Conservation (phyloP, 2,888 invertebrate species). For the Hyalella azteca region DNA sequence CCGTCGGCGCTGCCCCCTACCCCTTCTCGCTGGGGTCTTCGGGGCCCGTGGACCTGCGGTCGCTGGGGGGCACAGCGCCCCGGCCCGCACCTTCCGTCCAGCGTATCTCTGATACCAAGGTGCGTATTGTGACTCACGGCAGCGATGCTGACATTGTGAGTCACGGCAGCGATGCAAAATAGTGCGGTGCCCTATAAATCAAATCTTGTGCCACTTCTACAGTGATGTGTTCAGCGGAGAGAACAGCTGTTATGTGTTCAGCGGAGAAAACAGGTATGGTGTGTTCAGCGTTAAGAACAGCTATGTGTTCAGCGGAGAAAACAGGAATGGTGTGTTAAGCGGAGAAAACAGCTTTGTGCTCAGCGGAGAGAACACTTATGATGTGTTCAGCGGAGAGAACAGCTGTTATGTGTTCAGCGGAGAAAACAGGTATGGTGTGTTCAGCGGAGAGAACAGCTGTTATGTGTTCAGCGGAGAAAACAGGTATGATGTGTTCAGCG, state of each 20-base stretch:
- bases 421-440: too few species aligned
- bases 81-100: neutral
- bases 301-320: neutral
- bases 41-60: neutral
- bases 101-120: conserved; percentile 48
- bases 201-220: neutral
- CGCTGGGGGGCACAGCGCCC: neutral
- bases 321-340: too few species aligned
- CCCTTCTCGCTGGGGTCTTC: neutral
- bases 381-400: too few species aligned
- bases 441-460: neutral
- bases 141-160: conserved; percentile 38
- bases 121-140: conserved; percentile 46
- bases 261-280: too few species aligned
- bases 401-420: too few species aligned
- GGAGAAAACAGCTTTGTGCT: too few species aligned
- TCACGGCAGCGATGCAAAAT: neutral
- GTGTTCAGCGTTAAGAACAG: neutral
- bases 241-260: neutral
- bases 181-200: neutral
- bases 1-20: neutral
- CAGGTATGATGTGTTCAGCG: neutral
- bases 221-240: neutral
- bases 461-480: neutral
- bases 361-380: too few species aligned